Percentiles rank a stretch among this genome's conserved stretches.
Evolutionary conservation across 2,797 vertebrate genomes (phyloP).

Genomic region (Microtus obscurus): DNA sequence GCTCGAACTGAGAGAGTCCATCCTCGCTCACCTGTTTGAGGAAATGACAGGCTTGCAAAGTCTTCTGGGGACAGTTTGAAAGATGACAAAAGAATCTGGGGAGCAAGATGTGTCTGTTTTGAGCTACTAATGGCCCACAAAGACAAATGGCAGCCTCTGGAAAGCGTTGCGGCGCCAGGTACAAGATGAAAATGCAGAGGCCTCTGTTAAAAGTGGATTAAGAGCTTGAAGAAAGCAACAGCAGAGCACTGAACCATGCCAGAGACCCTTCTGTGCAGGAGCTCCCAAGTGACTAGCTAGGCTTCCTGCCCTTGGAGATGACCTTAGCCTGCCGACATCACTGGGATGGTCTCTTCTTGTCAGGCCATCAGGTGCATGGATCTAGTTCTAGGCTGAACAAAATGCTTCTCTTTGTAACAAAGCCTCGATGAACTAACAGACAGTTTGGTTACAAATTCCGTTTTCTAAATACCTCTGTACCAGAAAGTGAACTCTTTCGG

Average conservation of each 20-base stretch:
- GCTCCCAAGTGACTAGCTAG: fast-evolving
- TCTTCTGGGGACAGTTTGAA: background rate
- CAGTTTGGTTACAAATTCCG: background rate
- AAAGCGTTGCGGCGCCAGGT: background rate
- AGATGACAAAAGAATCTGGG: background rate
- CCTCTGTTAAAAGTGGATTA: background rate
- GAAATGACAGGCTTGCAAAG: background rate
- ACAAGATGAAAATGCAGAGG: background rate
- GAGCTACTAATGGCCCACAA: background rate
- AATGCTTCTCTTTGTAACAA: background rate
- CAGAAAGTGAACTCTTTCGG: background rate
- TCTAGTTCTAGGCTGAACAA: background rate
- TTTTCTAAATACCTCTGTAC: background rate
- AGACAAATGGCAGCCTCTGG: background rate
- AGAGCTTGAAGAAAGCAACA: background rate
- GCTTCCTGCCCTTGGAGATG: fast-evolving
- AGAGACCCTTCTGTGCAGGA: fast-evolving
- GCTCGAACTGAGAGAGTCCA: fast-evolving
- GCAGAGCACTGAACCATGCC: fast-evolving
- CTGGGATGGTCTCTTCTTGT: background rate
- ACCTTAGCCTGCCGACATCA: background rate
- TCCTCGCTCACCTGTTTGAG: background rate
- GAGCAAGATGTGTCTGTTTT: background rate
- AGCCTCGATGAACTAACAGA: background rate
- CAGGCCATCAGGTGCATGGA: background rate